Evolutionary conservation across 1,140 invertebrate species (phyloP).

Genomic region (Drosophila tsacasi): DNA sequence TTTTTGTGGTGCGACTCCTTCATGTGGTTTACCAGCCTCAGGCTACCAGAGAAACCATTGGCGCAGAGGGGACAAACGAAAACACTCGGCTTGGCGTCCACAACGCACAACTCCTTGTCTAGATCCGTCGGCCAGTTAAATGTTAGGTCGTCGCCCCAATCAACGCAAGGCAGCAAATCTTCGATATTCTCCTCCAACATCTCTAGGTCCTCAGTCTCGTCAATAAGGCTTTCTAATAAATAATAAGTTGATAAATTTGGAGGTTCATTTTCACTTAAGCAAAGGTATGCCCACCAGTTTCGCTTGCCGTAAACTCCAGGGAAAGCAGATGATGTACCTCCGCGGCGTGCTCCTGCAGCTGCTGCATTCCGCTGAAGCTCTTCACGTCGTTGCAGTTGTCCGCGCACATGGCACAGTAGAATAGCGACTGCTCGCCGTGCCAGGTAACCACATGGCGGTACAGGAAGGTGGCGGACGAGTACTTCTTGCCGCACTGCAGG

Average conservation of each 20-base stretch:
- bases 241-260: neutral
- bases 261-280: neutral
- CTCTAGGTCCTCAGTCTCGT: constrained; percentile 67
- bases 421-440: constrained; percentile 66
- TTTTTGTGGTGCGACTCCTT: constrained; percentile 41
- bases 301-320: constrained; percentile 12
- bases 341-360: constrained; percentile 53
- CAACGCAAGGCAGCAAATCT: constrained; percentile 59
- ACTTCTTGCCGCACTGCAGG: constrained; percentile 68
- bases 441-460: constrained; percentile 66
- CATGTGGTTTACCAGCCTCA: constrained; percentile 55
- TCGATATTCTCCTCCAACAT: constrained; percentile 76
- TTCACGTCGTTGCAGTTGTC: constrained; percentile 57
- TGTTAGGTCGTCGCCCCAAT: constrained; percentile 68
- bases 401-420: constrained; percentile 67
- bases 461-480: constrained; percentile 53
- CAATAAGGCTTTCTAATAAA: constrained; percentile 44
- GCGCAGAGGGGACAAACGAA: constrained; percentile 72
- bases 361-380: constrained; percentile 51
- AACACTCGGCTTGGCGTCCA: constrained; percentile 49
- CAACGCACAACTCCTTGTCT: constrained; percentile 62
- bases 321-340: constrained; percentile 43
- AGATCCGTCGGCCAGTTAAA: constrained; percentile 68
- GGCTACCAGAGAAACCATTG: constrained; percentile 64
- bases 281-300: constrained; percentile 1